Evolutionary conservation across 2,797 vertebrate genomes (phyloP).

Genomic region (Acanthopagrus latus): DNA sequence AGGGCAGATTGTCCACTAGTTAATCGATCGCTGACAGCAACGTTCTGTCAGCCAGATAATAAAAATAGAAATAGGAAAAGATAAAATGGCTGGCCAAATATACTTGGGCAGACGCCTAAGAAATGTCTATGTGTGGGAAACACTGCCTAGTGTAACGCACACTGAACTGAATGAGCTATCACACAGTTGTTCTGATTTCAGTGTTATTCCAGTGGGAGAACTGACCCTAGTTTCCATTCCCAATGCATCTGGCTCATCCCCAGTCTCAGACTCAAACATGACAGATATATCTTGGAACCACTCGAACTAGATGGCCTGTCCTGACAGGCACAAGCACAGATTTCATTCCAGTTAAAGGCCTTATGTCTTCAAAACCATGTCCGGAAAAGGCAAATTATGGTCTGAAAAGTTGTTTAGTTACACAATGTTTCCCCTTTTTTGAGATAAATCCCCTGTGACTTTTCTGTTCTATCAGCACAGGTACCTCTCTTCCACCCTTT

Average conservation of each 20-base stretch:
- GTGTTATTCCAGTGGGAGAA: conserved; percentile 6
- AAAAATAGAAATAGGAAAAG: no score
- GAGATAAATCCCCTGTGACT: background rate
- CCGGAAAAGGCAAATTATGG: background rate
- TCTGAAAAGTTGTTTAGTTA: background rate
- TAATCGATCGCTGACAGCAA: no score
- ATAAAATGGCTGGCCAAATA: no score
- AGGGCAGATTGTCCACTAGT: no score
- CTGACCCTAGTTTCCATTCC: background rate
- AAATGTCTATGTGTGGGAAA: no score
- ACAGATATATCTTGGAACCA: background rate
- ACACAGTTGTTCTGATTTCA: background rate
- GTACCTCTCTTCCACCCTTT: background rate
- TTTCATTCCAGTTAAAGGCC: background rate
- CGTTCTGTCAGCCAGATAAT: no score
- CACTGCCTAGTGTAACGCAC: background rate
- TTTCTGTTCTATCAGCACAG: conserved; percentile 11
- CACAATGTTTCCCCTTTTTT: background rate
- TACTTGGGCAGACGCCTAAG: no score
- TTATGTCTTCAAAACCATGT: background rate
- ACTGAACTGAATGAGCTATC: background rate
- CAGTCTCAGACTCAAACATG: background rate
- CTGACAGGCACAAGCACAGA: background rate
- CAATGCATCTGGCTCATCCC: background rate
- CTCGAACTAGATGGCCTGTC: background rate